These are phyloP conservation scores for Catonia carolina DNA, from an alignment of 2,888 invertebrate genomes.

Conservation along the genomic window DNA sequence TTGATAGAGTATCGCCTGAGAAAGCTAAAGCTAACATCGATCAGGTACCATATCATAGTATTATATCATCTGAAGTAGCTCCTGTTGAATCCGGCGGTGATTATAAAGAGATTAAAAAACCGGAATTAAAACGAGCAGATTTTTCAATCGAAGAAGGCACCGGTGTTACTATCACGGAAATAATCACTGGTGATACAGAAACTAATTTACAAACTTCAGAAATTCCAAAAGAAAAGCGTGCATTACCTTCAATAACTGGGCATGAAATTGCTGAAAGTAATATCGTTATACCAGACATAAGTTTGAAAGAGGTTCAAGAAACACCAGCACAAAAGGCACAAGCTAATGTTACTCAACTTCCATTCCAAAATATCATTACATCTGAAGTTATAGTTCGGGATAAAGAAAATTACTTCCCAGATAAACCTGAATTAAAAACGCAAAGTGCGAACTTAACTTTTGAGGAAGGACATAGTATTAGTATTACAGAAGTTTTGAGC, in stretches of 20 bases:
- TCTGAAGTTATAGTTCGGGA: slow-evolving; percentile 43
- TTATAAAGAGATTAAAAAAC: slow-evolving; percentile 42
- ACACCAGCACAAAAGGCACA: slow-evolving; percentile 41
- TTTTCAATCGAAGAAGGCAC: slow-evolving; percentile 35
- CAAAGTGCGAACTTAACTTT: slow-evolving; percentile 34
- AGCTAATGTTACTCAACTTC: slow-evolving; percentile 45
- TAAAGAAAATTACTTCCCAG: slow-evolving; percentile 39
- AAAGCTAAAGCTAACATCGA: slow-evolving; percentile 42
- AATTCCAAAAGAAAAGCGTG: slow-evolving; percentile 32
- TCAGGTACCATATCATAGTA: slow-evolving; percentile 40
- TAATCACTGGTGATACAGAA: slow-evolving; percentile 34
- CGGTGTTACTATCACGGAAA: slow-evolving; percentile 33
- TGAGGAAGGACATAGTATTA: slow-evolving; percentile 34
- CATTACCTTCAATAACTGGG: slow-evolving; percentile 33
- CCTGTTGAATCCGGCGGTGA: slow-evolving; percentile 43
- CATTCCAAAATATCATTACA: slow-evolving; percentile 44
- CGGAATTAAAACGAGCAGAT: slow-evolving; percentile 36
- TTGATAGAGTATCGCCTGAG: slow-evolving; percentile 25
- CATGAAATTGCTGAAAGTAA: slow-evolving; percentile 34
- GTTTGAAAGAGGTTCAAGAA: slow-evolving; percentile 37
- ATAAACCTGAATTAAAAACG: slow-evolving; percentile 27
- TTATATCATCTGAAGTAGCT: slow-evolving; percentile 43
- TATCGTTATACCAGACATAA: slow-evolving; percentile 43
- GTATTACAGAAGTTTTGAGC: slow-evolving; percentile 32
- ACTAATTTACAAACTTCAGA: slow-evolving; percentile 29